phyloP scores from a whole-genome alignment of 2,888 invertebrate species.

The Psylliodes chrysocephalus region DNA sequence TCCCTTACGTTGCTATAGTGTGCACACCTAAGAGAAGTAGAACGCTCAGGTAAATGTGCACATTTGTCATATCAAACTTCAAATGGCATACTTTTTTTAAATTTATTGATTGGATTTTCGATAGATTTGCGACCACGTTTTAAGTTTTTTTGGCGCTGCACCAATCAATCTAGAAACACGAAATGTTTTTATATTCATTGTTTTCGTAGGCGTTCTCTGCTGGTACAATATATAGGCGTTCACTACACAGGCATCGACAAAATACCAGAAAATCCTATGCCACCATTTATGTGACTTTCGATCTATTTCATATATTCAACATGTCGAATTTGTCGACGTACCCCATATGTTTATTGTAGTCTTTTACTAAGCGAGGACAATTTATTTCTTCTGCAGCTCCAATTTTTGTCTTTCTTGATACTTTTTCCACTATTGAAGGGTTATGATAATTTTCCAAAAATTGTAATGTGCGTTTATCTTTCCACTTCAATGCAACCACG shows the following conservation, averaged over 20 bases:
- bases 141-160: too few relatives aligned
- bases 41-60: neutral
- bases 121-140: too few relatives aligned
- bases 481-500: slow-evolving; percentile 28
- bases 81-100: neutral
- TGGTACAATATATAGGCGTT: slow-evolving; percentile 21
- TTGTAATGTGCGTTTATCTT: slow-evolving; percentile 23
- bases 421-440: slow-evolving; percentile 5
- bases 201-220: neutral
- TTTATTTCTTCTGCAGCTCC: slow-evolving; percentile 8
- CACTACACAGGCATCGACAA: slow-evolving; percentile 16
- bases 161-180: slow-evolving; percentile 1
- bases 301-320: too few relatives aligned
- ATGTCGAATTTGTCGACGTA: too few relatives aligned
- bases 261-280: slow-evolving; percentile 5
- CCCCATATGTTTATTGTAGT: neutral
- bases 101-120: too few relatives aligned
- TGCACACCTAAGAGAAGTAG: neutral
- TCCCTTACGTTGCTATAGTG: neutral
- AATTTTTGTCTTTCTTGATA: too few relatives aligned
- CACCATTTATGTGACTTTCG: slow-evolving; percentile 20
- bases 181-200: slow-evolving; percentile 8
- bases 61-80: neutral
- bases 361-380: slow-evolving; percentile 11
- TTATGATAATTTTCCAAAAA: too few relatives aligned